Evolutionary conservation across 2,113 vertebrate genomes (phyloP).

Genomic region (Nansenia antarctica): DNA sequence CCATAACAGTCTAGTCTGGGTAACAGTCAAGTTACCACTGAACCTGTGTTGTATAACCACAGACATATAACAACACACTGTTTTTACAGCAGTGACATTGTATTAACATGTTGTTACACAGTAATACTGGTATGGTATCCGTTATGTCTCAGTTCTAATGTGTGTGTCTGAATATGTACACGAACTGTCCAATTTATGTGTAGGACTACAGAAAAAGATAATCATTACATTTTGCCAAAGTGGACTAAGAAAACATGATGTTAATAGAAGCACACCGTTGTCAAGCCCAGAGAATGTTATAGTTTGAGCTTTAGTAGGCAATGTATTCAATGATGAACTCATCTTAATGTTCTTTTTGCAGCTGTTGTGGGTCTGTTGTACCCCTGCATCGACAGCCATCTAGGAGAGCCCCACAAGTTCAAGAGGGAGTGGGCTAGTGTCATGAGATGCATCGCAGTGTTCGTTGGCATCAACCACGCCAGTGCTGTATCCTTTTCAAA

Average conservation of each 20-base stretch:
- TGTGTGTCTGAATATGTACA: too few species aligned
- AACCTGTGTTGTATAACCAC: too few species aligned
- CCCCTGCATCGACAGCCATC: slow-evolving; percentile 91
- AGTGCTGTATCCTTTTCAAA: slow-evolving; percentile 91
- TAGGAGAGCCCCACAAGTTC: slow-evolving; percentile 94
- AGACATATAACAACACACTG: too few species aligned
- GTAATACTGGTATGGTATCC: too few species aligned
- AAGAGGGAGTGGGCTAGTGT: slow-evolving; percentile 98
- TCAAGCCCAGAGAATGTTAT: background rate
- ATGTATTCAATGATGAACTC: background rate
- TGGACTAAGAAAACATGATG: background rate
- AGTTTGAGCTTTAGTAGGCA: background rate
- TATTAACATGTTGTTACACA: too few species aligned
- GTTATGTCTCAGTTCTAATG: too few species aligned
- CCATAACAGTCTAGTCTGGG: too few species aligned
- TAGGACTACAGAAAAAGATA: too few species aligned
- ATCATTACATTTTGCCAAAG: background rate
- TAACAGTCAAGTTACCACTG: too few species aligned
- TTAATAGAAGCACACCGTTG: background rate
- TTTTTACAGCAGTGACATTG: too few species aligned
- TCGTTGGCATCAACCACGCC: slow-evolving; percentile 97
- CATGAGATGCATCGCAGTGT: slow-evolving; percentile 96
- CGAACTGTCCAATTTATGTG: too few species aligned
- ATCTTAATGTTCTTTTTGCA: slow-evolving; percentile 56
- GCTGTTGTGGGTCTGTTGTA: slow-evolving; percentile 93